These are phyloP conservation scores for Polydrusus pterygomalis DNA, from an alignment of 2,888 invertebrate species.

Conservation along the genomic window DNA sequence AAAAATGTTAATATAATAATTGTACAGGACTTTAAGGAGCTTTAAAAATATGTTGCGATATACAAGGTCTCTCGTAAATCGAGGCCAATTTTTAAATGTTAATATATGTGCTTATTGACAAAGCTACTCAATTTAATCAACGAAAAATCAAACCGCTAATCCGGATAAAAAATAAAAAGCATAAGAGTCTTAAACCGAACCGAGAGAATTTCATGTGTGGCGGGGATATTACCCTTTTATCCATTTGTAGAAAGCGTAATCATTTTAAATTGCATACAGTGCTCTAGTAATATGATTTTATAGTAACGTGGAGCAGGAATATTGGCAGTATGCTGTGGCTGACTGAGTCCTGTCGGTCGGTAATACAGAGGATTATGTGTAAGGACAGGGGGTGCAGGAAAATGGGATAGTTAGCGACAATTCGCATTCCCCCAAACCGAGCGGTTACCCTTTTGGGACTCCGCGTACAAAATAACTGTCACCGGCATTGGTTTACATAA, in stretches of 20 bases:
- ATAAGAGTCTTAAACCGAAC: conserved; percentile 40
- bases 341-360: conserved; percentile 53
- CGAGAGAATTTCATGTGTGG: conserved; percentile 50
- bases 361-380: conserved; percentile 67
- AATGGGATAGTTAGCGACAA: conserved; percentile 72
- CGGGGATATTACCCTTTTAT: conserved; percentile 47
- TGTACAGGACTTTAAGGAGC: no score
- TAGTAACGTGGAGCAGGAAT: conserved; percentile 58
- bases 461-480: conserved; percentile 69
- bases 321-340: conserved; percentile 52
- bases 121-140: conserved; percentile 47
- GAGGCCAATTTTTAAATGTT: no score
- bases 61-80: no score
- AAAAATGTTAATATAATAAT: no score
- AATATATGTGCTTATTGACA: no score
- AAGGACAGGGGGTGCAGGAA: conserved; percentile 65
- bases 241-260: conserved; percentile 57
- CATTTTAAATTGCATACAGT: conserved; percentile 65
- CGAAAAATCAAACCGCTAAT: conserved; percentile 33
- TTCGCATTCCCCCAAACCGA: conserved; percentile 71
- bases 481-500: conserved; percentile 71
- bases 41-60: no score
- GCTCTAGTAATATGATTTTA: conserved; percentile 65
- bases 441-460: conserved; percentile 70
- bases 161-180: conserved; percentile 30